phyloP scores from a whole-genome alignment of 1,140 invertebrate genomes.

The Liolophura sinensis region DNA sequence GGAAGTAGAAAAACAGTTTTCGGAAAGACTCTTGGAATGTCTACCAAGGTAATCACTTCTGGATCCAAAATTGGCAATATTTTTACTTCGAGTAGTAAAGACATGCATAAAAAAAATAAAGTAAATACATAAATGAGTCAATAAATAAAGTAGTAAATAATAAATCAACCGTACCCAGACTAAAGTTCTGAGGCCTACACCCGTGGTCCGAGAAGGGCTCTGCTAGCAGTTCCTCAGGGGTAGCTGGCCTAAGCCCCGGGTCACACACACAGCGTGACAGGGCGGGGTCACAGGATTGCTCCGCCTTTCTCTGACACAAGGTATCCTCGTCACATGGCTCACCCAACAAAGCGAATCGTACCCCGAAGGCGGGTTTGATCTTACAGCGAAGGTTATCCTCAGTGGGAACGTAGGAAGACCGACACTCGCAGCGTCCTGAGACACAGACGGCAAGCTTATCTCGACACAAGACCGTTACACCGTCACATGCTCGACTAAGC shows the following conservation, averaged over 20 bases:
- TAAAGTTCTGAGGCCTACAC: background rate
- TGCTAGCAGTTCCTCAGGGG: slow-evolving; percentile 2
- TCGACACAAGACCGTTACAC: too few species aligned
- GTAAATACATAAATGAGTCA: too few species aligned
- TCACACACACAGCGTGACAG: background rate
- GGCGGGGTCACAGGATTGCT: background rate
- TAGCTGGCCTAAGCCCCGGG: background rate
- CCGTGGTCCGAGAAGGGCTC: background rate
- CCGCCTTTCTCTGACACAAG: background rate
- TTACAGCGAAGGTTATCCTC: background rate
- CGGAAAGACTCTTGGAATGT: too few species aligned
- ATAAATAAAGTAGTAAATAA: too few species aligned
- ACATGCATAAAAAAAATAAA: too few species aligned
- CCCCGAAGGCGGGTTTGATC: background rate
- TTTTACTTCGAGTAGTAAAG: too few species aligned
- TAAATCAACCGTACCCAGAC: background rate
- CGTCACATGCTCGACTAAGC: too few species aligned
- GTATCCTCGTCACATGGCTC: background rate
- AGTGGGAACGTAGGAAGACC: background rate
- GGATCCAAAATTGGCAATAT: too few species aligned
- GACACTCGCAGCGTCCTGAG: background rate
- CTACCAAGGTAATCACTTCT: too few species aligned
- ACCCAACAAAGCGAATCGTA: background rate
- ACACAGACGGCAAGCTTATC: too few species aligned
- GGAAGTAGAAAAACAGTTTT: too few species aligned